Base-by-base conservation (phyloP, 2,797 vertebrate genomes). In the Gephyroberyx darwinii region DNA sequence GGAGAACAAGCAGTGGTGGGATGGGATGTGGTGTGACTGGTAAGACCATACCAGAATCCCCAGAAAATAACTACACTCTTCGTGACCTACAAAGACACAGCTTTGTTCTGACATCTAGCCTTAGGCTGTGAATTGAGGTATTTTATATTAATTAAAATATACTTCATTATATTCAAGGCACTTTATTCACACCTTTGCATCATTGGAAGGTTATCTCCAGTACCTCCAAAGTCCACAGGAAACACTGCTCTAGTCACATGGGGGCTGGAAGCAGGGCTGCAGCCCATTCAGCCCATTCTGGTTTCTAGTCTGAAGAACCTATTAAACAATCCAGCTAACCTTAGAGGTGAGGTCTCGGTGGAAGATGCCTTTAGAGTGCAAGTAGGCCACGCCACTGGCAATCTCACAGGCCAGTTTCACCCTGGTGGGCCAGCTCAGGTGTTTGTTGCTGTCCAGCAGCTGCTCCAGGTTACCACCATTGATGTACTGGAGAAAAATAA, bases 301-400 rank as follows among this genome's bases (percentile, higher is more conserved):
- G 2, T 54, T 79, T 71, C 70, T 69, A 59, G 33, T 68, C 16
- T 41, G 57, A 74, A 72, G 14, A 43, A 68, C 37, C 60, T 66
- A 74, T 75, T 74, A 66, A 31, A n/a, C 53, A 3, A 37, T 54
- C 51, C 4, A 20, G 30, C 81, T 64, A 37, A 99, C 98, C 97
- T 99, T 99, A 65, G 98, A 99, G 80, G 97, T 99, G 86, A 99
- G 96, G 90, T 99, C 98, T 72, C 97, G 91, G 89, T 99, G 98
- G 92, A 99, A 99, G 90, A 99, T 96, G 89, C 98, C 98, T 92
- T 97, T 99, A 41, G 93, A 95, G 92, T 99, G 98, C 84, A 99
- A 93, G 81, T 99, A 99, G 80, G 94, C 90, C 87, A 99, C 90
- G 56, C 98, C 98, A 74, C 95, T 90, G 60, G 96, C 95, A 43